phyloP scores from a whole-genome alignment of 2,888 invertebrate species.

The Dryadula phaetusa region DNA sequence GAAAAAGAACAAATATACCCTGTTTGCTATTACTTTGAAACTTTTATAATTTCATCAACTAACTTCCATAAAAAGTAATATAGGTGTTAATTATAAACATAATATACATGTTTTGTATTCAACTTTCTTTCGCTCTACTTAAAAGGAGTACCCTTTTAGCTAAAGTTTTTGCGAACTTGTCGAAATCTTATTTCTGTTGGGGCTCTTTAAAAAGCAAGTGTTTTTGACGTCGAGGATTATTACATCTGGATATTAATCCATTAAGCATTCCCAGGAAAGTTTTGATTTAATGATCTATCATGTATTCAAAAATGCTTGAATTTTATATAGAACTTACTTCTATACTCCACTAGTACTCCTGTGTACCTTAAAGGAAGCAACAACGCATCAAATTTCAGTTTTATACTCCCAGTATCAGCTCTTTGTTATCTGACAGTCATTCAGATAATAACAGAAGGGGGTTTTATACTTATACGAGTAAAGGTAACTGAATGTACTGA shows the following conservation, averaged over 20 bases:
- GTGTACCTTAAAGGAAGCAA: too few species aligned
- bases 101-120: conserved; percentile 15
- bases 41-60: background rate
- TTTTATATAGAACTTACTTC: background rate
- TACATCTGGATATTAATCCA: conserved; percentile 32
- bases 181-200: conserved; percentile 29
- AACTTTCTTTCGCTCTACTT: conserved; percentile 19
- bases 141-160: conserved; percentile 47
- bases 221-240: conserved; percentile 33
- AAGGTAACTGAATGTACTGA: too few species aligned
- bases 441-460: too few species aligned
- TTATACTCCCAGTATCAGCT: too few species aligned
- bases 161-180: conserved; percentile 32
- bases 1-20: too few species aligned
- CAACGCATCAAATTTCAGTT: too few species aligned
- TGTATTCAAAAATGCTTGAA: conserved; percentile 7
- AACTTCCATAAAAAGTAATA: background rate
- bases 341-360: too few species aligned
- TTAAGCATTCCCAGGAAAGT: conserved; percentile 27
- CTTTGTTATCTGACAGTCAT: too few species aligned
- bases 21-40: too few species aligned
- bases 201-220: conserved; percentile 29
- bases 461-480: too few species aligned
- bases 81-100: conserved; percentile 3
- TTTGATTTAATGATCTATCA: conserved; percentile 28